Percentiles rank a stretch among this genome's conserved stretches.
Evolutionary conservation across 2,113 vertebrate genomes (phyloP).

Genomic region (Nyctibius bracteatus): DNA sequence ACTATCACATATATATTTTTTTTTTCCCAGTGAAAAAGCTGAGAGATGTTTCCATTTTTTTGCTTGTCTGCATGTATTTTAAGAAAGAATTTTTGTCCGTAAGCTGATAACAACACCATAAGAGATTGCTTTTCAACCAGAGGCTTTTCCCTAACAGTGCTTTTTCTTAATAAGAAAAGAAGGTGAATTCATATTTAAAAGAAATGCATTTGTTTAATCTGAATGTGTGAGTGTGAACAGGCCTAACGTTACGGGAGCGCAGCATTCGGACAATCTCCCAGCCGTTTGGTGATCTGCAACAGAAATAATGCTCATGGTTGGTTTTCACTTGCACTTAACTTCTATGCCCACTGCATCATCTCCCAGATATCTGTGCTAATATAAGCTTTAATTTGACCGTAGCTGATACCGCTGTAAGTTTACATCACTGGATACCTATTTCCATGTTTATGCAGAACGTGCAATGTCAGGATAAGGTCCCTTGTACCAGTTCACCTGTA

Average conservation of each 20-base stretch:
- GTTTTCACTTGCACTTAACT: not conserved
- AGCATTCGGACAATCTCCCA: not conserved
- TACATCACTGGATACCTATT: not conserved
- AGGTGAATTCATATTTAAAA: not conserved
- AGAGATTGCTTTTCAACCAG: not conserved
- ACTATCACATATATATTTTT: not conserved
- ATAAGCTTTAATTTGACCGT: not conserved
- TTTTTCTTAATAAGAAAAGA: not conserved
- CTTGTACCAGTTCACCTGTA: not conserved
- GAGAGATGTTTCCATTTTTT: not conserved
- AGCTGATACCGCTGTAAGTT: not conserved
- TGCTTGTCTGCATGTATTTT: not conserved
- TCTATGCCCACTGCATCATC: not conserved
- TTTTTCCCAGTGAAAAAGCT: not conserved
- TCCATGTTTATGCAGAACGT: not conserved
- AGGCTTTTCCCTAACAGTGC: not conserved
- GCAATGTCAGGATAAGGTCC: not conserved
- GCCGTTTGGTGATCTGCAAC: not conserved
- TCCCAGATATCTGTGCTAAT: not conserved
- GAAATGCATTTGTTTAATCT: not conserved
- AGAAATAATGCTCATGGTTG: not conserved
- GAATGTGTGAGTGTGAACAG: not conserved
- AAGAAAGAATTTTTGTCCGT: not conserved
- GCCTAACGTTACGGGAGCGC: fast-evolving
- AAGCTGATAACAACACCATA: not conserved